Base-by-base conservation (phyloP, 2,888 invertebrate species). In the Venusia cambrica region DNA sequence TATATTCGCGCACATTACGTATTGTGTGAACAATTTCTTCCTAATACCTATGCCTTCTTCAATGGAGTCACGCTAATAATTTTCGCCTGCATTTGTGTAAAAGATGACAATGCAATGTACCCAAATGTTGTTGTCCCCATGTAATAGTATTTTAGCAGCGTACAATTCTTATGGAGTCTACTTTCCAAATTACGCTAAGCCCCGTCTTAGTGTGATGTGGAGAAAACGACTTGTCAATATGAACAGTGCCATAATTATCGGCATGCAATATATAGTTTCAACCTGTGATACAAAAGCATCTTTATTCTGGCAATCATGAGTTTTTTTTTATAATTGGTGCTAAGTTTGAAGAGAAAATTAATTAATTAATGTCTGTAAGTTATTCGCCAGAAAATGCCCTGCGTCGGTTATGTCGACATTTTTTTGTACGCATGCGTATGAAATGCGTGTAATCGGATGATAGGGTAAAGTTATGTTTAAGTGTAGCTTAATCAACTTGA, bases 391-490 rank as follows among this genome's bases (percentile, higher is more conserved):
- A 45, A 6, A 29, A 17, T 38, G 54, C 74, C 75, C 75, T 77
- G 80, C 76, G 73, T 81, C 62, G 83, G 66, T 73, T 77, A 63
- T 75, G 75, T 80, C 74, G 73, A 55, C 31, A 34, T 58, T 58
- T 66, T n/a, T 35, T 69, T 69, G 63, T 72, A 73, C 74, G 64
- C 54, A 41, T 38, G 57, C 67, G 70, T 75, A 70, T 73, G 57
- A 66, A 70, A 73, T 68, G 77, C 77, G 73, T 73, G 57, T 73
- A 73, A 74, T 77, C 78, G 84, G 84, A 75, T 53, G 57, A 74
- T 84, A 79, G 85, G 84, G 85, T 85, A 84, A 39, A 33, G 44
- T 39, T 44, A 31, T 45, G 63, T 63, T 47, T 59, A 60, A 59
- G 57, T 60, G 63, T 67, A 65, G 34, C 57, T 55, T 54, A 65